These are phyloP conservation scores for Benitochromis conjunctus DNA, from an alignment of 2,113 vertebrate genomes.

Conservation along the genomic window DNA sequence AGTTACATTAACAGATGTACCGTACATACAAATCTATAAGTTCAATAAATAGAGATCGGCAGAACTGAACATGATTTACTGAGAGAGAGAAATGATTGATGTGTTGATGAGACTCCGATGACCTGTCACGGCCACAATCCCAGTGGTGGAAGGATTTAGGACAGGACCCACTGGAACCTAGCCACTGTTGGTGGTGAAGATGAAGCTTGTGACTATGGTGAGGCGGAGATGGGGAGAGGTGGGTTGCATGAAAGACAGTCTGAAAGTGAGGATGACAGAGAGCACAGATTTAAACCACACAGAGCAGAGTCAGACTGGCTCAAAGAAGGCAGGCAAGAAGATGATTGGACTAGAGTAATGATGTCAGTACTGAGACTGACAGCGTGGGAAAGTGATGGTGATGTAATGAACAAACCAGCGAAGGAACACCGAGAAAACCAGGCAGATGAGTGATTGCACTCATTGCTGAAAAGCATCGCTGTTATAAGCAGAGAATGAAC, in stretches of 20 bases:
- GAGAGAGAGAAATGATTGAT: background rate
- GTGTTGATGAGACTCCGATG: background rate
- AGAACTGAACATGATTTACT: background rate
- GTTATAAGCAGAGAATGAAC: background rate
- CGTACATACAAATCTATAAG: background rate
- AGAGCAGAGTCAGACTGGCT: background rate
- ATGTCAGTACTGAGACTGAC: background rate
- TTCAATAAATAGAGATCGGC: background rate
- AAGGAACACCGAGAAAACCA: background rate
- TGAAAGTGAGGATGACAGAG: background rate
- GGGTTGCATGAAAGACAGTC: background rate
- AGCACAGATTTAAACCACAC: background rate
- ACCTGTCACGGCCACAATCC: background rate
- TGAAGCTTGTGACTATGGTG: background rate
- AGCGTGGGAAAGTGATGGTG: background rate
- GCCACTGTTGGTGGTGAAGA: background rate
- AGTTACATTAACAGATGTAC: background rate
- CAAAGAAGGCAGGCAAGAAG: background rate
- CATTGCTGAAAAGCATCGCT: background rate
- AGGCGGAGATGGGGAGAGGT: background rate
- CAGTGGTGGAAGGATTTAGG: background rate
- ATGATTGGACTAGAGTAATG: background rate
- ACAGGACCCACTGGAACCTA: background rate
- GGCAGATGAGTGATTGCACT: background rate
- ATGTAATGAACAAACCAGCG: background rate